Evolutionary conservation across 2,888 invertebrate species (phyloP).

Genomic region (Dinocampus coccinellae): DNA sequence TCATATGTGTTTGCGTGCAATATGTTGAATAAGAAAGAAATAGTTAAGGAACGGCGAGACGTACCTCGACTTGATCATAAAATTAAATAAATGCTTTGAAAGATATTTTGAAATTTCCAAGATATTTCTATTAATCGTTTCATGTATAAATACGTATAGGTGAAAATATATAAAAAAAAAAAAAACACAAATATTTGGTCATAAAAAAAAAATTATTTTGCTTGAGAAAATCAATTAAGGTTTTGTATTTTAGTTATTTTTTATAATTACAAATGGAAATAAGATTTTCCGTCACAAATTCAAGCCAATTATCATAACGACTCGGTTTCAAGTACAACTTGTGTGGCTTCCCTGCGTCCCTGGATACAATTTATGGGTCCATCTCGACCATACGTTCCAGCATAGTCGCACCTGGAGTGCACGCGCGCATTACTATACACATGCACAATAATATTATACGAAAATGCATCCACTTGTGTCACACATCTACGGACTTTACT

Average conservation of each 20-base stretch:
- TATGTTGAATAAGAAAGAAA: not conserved
- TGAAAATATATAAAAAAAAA: not conserved
- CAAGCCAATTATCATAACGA: slow-evolving; percentile 19
- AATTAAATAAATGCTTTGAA: not conserved
- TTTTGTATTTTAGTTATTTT: not conserved
- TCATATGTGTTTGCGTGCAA: not conserved
- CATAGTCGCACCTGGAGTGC: not conserved
- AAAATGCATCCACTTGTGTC: not conserved
- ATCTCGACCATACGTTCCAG: slow-evolving; percentile 14
- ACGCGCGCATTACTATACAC: not conserved
- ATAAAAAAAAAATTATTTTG: not conserved
- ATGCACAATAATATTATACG: slow-evolving; percentile 6
- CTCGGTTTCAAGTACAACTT: slow-evolving; percentile 8
- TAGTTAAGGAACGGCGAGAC: not conserved
- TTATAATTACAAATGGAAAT: slow-evolving; percentile 13
- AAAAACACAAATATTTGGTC: not conserved
- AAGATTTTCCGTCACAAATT: not conserved
- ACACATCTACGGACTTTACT: not conserved
- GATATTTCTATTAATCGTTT: not conserved
- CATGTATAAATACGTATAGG: not conserved
- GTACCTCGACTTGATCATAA: not conserved
- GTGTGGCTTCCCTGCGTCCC: slow-evolving; percentile 27
- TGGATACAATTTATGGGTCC: slow-evolving; percentile 37
- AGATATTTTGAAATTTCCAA: not conserved
- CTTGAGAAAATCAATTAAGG: not conserved